phyloP scores from a whole-genome alignment of 2,888 invertebrate genomes.

The Gymnocheta viridis region DNA sequence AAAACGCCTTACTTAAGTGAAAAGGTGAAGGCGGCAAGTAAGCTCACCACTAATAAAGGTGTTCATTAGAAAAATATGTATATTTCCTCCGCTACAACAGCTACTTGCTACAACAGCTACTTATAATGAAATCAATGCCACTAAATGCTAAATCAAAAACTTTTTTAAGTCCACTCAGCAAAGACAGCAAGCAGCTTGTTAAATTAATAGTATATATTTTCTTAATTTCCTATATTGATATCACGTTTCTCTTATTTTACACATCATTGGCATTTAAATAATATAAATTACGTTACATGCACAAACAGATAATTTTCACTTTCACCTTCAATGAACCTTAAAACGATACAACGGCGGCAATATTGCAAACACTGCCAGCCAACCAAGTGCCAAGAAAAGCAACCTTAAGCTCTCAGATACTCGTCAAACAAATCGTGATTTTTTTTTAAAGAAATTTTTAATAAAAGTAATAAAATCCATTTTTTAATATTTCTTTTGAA shows the following conservation, averaged over 20 bases:
- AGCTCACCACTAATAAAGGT: no score
- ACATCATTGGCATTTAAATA: slow-evolving; percentile 49
- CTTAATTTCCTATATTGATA: slow-evolving; percentile 32
- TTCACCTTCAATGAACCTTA: slow-evolving; percentile 70
- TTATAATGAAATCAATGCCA: no score
- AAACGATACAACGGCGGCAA: slow-evolving; percentile 13
- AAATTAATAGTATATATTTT: not conserved
- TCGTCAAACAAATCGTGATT: slow-evolving; percentile 32
- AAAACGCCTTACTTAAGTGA: no score
- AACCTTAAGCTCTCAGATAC: slow-evolving; percentile 15
- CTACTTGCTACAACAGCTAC: no score
- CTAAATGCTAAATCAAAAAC: not conserved
- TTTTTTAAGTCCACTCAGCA: not conserved
- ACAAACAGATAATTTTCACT: slow-evolving; percentile 58
- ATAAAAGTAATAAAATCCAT: slow-evolving; percentile 40
- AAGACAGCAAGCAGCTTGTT: not conserved
- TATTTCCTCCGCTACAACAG: no score
- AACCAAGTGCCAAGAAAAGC: slow-evolving; percentile 8
- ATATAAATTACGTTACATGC: slow-evolving; percentile 36
- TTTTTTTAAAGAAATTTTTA: slow-evolving; percentile 32
- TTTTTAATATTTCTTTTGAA: slow-evolving; percentile 4
- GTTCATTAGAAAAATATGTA: no score
- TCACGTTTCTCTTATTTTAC: slow-evolving; percentile 63
- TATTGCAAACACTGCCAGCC: not conserved
- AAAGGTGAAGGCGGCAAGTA: no score